A percentile compares a stretch with the other conserved stretches of the same genome.
Evolutionary conservation across 2,797 vertebrate species (phyloP).

Genomic region (Xerus rutilus): DNA sequence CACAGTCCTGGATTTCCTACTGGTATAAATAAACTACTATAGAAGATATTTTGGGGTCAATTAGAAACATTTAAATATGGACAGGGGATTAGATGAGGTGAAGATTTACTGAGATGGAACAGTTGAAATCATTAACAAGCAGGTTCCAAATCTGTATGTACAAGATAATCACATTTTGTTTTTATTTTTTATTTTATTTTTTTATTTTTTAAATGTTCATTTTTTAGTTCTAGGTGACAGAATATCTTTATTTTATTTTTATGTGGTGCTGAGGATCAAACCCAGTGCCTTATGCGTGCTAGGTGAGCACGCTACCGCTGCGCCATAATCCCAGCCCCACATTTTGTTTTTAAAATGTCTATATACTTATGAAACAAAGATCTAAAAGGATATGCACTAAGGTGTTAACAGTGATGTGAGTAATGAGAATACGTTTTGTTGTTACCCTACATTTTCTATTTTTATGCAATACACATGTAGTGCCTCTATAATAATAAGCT

Average conservation of each 20-base stretch:
- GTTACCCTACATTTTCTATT: constrained; percentile 8
- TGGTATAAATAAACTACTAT: constrained; percentile 22
- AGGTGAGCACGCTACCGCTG: too few relatives aligned
- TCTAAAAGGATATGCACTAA: neutral
- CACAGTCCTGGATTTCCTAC: neutral
- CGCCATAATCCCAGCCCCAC: too few relatives aligned
- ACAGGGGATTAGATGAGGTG: neutral
- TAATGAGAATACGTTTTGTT: neutral
- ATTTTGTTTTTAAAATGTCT: constrained; percentile 39
- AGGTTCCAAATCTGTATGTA: neutral
- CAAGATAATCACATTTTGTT: constrained; percentile 32
- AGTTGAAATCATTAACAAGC: constrained; percentile 39
- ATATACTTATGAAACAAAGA: neutral
- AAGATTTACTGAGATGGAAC: neutral
- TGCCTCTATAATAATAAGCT: constrained; percentile 25
- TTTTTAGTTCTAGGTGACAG: too few relatives aligned
- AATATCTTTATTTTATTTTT: too few relatives aligned
- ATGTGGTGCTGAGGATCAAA: too few relatives aligned
- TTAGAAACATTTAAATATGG: neutral
- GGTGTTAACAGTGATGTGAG: neutral
- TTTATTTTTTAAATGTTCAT: too few relatives aligned
- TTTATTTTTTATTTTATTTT: too few relatives aligned
- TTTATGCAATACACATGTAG: neutral
- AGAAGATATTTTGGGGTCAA: constrained; percentile 4
- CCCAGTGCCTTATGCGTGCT: too few relatives aligned